A percentile compares a stretch with the other conserved stretches of the same genome.
These are phyloP conservation scores for Ondatra zibethicus DNA, from an alignment of 2,113 vertebrate species.

Conservation along the genomic window DNA sequence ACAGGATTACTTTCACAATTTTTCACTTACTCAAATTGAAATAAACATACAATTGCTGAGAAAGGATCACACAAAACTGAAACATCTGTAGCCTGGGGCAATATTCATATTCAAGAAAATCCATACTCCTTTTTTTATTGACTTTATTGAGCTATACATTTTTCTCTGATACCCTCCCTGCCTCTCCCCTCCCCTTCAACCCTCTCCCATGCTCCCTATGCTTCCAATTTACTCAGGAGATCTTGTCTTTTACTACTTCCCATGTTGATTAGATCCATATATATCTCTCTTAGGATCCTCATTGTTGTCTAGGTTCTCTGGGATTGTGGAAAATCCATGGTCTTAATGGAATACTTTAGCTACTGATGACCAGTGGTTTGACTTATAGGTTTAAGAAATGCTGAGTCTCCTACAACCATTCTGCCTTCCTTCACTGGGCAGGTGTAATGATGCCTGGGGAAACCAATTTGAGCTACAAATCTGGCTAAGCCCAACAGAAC, in stretches of 20 bases:
- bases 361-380: not conserved
- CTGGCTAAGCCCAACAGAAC: not conserved
- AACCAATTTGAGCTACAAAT: not conserved
- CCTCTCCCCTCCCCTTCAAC: too few species aligned
- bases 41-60: not conserved
- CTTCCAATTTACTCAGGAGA: too few species aligned
- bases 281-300: too few species aligned
- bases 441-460: not conserved
- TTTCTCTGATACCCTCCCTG: too few species aligned
- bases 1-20: not conserved
- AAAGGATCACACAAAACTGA: not conserved
- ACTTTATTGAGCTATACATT: too few species aligned
- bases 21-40: not conserved
- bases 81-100: not conserved
- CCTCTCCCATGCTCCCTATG: too few species aligned
- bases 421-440: not conserved
- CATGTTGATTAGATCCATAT: too few species aligned
- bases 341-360: not conserved
- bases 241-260: too few species aligned
- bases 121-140: not conserved
- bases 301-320: too few species aligned
- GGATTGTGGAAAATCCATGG: not conserved
- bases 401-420: not conserved
- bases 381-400: not conserved
- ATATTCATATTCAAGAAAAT: not conserved